Conservation (phyloP, 2,888 invertebrate genomes). For the Tipula vernalis region DNA sequence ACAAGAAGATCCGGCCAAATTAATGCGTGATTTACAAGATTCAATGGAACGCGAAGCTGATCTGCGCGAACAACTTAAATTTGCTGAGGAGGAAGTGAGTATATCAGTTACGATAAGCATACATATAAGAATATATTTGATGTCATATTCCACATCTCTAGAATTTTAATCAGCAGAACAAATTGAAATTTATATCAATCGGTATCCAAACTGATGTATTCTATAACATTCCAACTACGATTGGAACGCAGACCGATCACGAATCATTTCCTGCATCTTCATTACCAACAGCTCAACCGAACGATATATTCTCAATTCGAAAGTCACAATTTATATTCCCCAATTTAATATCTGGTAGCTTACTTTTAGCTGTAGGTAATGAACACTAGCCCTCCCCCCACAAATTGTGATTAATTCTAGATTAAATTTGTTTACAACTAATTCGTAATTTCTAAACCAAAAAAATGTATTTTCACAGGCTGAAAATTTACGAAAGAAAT, state of each 20-base stretch:
- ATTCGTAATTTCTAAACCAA: not conserved
- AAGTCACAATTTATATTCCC: conserved; percentile 16
- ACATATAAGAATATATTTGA: not conserved
- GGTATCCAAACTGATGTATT: conserved; percentile 29
- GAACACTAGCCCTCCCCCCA: not conserved
- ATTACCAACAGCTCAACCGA: not conserved
- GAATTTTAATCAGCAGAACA: not conserved
- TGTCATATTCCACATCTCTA: not conserved
- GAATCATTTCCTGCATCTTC: not conserved
- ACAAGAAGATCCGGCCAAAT: conserved; percentile 67
- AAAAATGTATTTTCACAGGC: conserved; percentile 45
- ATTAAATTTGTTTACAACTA: not conserved
- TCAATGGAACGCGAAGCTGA: conserved; percentile 89
- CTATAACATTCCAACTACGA: conserved; percentile 16
- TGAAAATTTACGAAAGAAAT: conserved; percentile 77
- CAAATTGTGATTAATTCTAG: not conserved
- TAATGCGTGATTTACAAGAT: conserved; percentile 79
- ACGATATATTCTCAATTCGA: not conserved
- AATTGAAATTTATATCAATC: not conserved
- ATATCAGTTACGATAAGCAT: not conserved
- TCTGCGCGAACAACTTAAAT: conserved; percentile 79
- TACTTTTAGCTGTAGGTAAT: conserved; percentile 18
- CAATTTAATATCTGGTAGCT: conserved; percentile 17
- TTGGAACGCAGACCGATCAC: not conserved
- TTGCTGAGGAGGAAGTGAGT: conserved; percentile 81